Evolutionary conservation across 2,797 vertebrate species (phyloP).

Genomic region (Dendrocincla fuliginosa): DNA sequence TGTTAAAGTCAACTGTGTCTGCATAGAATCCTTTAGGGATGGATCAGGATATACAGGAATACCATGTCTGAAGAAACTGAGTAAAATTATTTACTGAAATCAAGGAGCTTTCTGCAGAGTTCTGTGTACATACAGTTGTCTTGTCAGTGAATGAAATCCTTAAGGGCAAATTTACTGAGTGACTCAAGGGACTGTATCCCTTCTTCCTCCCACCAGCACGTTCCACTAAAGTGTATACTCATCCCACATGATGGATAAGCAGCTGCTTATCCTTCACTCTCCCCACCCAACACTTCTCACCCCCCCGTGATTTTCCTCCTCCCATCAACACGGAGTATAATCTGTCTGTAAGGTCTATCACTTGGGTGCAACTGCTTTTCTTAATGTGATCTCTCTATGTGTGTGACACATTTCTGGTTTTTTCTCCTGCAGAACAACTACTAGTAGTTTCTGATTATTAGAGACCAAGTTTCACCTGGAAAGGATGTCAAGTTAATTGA

Average conservation of each 20-base stretch:
- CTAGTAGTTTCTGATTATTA: neutral
- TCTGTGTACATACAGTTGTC: neutral
- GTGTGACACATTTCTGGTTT: neutral
- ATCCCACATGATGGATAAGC: constrained; percentile 21
- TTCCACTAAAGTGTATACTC: neutral
- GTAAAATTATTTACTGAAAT: neutral
- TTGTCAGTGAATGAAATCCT: neutral
- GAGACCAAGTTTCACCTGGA: constrained; percentile 18
- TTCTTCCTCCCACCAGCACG: neutral
- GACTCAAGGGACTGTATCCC: neutral
- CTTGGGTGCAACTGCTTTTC: neutral
- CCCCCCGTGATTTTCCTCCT: constrained; percentile 23
- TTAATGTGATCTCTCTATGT: neutral
- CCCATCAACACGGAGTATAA: neutral
- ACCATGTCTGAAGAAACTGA: neutral
- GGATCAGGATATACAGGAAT: neutral
- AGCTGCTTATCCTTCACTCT: constrained; percentile 17
- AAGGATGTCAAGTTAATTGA: constrained; percentile 47
- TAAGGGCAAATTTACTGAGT: neutral
- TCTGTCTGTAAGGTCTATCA: neutral
- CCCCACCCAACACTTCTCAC: constrained; percentile 6
- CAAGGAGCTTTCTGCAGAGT: neutral
- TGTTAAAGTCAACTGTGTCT: neutral
- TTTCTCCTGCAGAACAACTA: neutral
- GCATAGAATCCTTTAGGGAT: neutral